Evolutionary conservation across 2,888 invertebrate genomes (phyloP), one percentile per base, ranked within the genome.

Genomic region (Coecobrya sp.): DNA sequence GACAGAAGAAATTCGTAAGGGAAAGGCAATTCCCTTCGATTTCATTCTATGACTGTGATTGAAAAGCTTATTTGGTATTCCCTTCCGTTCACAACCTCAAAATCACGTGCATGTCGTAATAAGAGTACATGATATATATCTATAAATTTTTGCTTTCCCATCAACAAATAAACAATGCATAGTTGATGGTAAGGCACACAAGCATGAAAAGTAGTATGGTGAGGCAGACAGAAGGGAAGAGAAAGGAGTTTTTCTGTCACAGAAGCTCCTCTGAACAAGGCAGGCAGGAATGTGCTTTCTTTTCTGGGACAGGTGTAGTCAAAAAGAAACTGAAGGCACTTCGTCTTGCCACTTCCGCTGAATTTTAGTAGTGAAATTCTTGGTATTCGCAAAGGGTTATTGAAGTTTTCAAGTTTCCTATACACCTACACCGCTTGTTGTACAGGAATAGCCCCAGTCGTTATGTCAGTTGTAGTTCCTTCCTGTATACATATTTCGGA

Each of bases 61-160:
- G 73, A 73, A 73, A 73, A 73, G 19, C 45, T 22, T 10, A 45
- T 73, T 73, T 73, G 42, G 73, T 73, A 73, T 73, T 73, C 73
- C 22, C 7, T 22, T 10, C n/a, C 42, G 42, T 73, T 73, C 73
- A 45, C 45, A 45, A 73, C 45, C 45, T 22, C 19, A n/a, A 27
- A 36, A 36, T 70, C 70, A 70, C 70, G 70, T 70, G 3, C 0
- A 22, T 22, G 73, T 73, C 73, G 27, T 65, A 65, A 59, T 2
- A 36, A 73, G 11, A 42, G 73, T 73, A 42, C 42, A 1, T 10
- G 25, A 65, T 11, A 25, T 27, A 13, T 27, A 65, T n/a, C 36
- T n/a, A n/a, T n/a, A n/a, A n/a, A n/a, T 70, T 5, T 70, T 11
- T 25, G 25, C 68, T n/a, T 0, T 27, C 1, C 13, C 59, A 19